Base-by-base conservation (phyloP, 2,888 invertebrate genomes). In the Rhagium mordax region DNA sequence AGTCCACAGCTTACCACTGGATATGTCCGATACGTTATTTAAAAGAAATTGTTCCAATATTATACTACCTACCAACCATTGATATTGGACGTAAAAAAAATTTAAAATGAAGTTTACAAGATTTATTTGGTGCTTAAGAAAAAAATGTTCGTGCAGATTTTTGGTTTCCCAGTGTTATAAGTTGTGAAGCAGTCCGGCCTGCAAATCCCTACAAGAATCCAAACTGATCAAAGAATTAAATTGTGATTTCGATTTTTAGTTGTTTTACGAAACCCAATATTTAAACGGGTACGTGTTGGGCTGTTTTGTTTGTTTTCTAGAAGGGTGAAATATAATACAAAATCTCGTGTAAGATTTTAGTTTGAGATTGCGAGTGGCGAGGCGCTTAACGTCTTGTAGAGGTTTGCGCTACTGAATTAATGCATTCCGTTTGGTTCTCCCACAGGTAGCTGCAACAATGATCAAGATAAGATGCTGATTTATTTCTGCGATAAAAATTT, bases 401-500 rank as follows among this genome's bases (percentile, higher is more conserved):
- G 60, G 27, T 65, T 59, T 61, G 33, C 65, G 77, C 77, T 77
- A 74, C 78, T 55, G 78, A 65, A 76, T 74, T 74, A 41, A 65
- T 57, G 57, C 61, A 48, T 48, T 27, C 24, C 57, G 20, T 15
- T 41, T 27, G 41, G 33, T 57, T 51, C 66, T 71, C 69, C 67
- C 67, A 65, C 74, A 74, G 74, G 72, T 74, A 74, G 74, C 68
- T 33, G 59, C 64, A 70, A 67, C 74, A 69, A 47, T 29, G 72
- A 78, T 78, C 79, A 68, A 75, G 79, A 79, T 79, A 76, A 75
- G 66, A 57, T 60, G 48, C 41, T 53, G 78, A 77, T 77, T 79
- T 76, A 78, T 76, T 68, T 66, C 20, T 51, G 18, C 78, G 75
- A 78, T 78, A 73, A 76, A 74, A 78, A 80, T 80, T 80, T 80